Evolutionary conservation across 1,140 invertebrate species (phyloP), one percentile per base, ranked within the genome.

Genomic region (Rhagoletis zephyria): DNA sequence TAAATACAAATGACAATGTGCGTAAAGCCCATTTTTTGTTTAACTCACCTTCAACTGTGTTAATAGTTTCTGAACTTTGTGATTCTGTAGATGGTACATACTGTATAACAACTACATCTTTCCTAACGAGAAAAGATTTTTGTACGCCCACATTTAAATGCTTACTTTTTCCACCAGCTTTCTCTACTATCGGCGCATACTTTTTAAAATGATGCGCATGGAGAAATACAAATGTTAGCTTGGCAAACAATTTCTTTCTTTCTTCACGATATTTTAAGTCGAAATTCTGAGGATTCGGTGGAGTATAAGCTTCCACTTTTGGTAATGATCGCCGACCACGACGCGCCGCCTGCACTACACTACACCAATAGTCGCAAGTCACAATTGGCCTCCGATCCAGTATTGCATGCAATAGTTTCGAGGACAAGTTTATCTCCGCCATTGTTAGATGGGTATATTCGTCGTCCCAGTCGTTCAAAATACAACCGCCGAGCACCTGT

Each of bases 401-500:
- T 88, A 97, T 91, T 4, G 96, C 96, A 90, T 95, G 94, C 10
- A 96, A 91, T 48, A 96, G 94, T 93, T 96, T 96, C 1, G 96
- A 94, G 12, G 96, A 96, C 19, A 96, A 93, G 19, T 94, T 95
- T 45, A 96, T 94, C 40, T 94, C 94, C 65, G 94, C 94, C 94
- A 96, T 96, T 14, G 96, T 95, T 42, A 96, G 92, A 91, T 95
- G 94, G 42, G 94, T 93, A 89, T 95, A 96, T 60, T 93, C 89
- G n/a, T 92, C 88, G 88, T 93, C 93, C 94, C 94, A 93, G 86
- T 89, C 90, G 86, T 93, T 93, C 67, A 94, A 89, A 56, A 89
- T 89, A 12, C 48, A 56, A 6, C 93, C 94, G 48, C 93, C 92
- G 42, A 95, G 87, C 48, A 93, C 90, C 0, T 74, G 88, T 4